Base-by-base conservation (phyloP, 30 jellyfish, hydroid and myxozoan genomes). In the Pseudorhiza aurosa region DNA sequence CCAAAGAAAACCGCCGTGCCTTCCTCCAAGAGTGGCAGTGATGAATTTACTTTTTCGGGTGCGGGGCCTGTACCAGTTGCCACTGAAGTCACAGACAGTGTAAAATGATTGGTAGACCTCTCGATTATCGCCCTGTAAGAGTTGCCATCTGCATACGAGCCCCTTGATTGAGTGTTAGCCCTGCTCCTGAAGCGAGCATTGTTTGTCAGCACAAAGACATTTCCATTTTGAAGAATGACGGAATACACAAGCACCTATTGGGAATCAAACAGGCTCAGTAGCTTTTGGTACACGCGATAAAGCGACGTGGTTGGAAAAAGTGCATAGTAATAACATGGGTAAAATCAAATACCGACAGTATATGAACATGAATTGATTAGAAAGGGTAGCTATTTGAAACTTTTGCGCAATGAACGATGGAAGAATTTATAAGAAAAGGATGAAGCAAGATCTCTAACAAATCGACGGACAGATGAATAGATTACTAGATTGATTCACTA, bases 91-190 rank as follows among this genome's bases (percentile, higher is more conserved):
- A 65, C 91, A 2, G 77, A 35, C 21, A 80, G 53, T 3, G 30
- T 31, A 50, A 65, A 30, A 39, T 67, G 83, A 17, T 51, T 47
- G 0, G 68, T 36, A 24, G 84, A 63, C 18, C 84, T 70, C 7
- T 58, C 72, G 14, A 65, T 22, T 28, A 49, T 53, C 35, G 65
- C 70, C 28, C 58, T 64, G 57, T 80, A 80, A 0, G 39, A 10
- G 22, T 65, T 80, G 11, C 91, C 91, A 65, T 80, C 91, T 6
- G 91, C 75, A 80, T 80, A 80, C 22, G 83, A 25, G 30, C 86
- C 76, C 31, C 64, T 22, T 39, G 81, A 42, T 29, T n/a, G 43
- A n/a, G 64, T n/a, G 28, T 67, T 46, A 5, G 65, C 42, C 21
- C 84, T 80, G 0, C 77, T 56, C 2, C 53, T 28, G 14, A 36